phyloP scores from a whole-genome alignment of 2,888 invertebrate species.

The Gastracanthus pulcherrimus region DNA sequence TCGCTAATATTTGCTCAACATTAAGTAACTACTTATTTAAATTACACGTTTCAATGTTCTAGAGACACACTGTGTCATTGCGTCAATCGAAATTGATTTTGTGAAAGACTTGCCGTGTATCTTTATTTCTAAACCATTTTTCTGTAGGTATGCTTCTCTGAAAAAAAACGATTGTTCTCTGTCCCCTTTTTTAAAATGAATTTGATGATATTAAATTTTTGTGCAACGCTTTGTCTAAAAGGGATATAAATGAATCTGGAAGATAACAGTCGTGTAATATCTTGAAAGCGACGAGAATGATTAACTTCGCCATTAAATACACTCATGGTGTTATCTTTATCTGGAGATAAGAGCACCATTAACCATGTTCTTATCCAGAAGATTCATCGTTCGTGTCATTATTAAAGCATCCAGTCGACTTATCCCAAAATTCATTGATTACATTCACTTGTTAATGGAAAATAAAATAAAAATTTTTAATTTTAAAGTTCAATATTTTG shows the following conservation, averaged over 20 bases:
- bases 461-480: too few species aligned
- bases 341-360: constrained; percentile 35
- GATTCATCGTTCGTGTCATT: not conserved
- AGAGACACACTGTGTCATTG: not conserved
- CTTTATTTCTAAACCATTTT: too few species aligned
- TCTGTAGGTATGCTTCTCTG: too few species aligned
- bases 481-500: too few species aligned
- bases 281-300: constrained; percentile 19
- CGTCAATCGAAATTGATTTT: constrained; percentile 12
- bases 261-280: constrained; percentile 6
- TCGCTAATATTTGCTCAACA: constrained; percentile 21
- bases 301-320: constrained; percentile 38
- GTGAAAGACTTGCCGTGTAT: not conserved
- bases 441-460: too few species aligned
- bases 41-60: constrained; percentile 27
- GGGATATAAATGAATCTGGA: not conserved
- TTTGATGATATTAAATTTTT: not conserved
- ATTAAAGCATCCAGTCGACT: constrained; percentile 23
- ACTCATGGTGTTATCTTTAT: constrained; percentile 40
- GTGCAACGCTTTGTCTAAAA: not conserved
- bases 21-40: not conserved
- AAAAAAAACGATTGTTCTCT: not conserved
- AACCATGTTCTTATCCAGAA: constrained; percentile 34
- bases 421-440: too few species aligned
- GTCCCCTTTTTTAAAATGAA: not conserved